These are phyloP conservation scores for Aphaenogaster rudis DNA, from an alignment of 1,140 invertebrate genomes.

Conservation along the genomic window DNA sequence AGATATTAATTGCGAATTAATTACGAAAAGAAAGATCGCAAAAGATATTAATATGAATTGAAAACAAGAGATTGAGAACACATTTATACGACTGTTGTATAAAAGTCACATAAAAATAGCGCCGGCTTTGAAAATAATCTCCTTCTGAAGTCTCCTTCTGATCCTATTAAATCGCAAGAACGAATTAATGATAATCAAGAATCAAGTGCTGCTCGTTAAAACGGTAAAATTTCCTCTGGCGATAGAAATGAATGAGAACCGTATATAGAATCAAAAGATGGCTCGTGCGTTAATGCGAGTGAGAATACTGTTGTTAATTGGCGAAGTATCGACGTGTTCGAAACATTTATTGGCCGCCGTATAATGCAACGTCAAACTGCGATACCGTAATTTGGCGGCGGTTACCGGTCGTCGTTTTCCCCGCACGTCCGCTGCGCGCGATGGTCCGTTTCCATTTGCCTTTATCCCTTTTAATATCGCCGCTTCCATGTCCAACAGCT, in stretches of 20 bases:
- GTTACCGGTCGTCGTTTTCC: conserved; percentile 40
- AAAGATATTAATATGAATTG: neutral
- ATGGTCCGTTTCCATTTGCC: conserved; percentile 63
- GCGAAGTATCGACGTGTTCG: conserved; percentile 56
- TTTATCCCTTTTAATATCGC: conserved; percentile 70
- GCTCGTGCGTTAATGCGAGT: conserved; percentile 29
- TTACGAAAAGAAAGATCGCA: too few relatives aligned
- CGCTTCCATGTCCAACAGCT: conserved; percentile 57
- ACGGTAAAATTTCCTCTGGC: conserved; percentile 8
- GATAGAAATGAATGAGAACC: neutral
- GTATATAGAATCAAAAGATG: conserved; percentile 15
- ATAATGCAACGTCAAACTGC: conserved; percentile 62
- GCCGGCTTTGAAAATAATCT: neutral
- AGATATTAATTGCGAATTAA: too few relatives aligned
- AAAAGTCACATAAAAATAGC: neutral
- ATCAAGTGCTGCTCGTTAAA: conserved; percentile 25
- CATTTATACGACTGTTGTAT: neutral
- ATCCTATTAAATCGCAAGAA: conserved; percentile 16
- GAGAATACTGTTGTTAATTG: conserved; percentile 29
- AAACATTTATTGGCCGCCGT: conserved; percentile 50
- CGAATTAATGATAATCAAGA: conserved; percentile 1
- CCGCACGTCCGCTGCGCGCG: neutral
- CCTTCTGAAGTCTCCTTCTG: neutral
- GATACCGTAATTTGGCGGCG: conserved; percentile 57
- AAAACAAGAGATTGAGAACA: neutral